Conservation (phyloP, 2,888 invertebrate genomes). For the Lydus trimaculatus region DNA sequence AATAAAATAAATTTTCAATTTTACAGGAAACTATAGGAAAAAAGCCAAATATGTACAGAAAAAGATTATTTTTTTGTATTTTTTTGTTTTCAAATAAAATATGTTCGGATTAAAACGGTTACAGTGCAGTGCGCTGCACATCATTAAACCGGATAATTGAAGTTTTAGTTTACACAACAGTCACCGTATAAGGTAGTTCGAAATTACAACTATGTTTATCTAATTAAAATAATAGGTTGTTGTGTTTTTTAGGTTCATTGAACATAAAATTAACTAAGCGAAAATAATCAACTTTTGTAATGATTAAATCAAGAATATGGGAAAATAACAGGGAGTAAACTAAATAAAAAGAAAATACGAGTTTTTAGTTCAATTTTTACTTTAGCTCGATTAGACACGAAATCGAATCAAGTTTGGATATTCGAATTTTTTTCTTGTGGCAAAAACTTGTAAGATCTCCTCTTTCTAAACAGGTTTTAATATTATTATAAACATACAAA, state of each 20-base stretch:
- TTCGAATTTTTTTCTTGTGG: neutral
- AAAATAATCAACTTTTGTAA: conserved; percentile 1
- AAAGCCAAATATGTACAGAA: neutral
- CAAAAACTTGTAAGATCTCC: neutral
- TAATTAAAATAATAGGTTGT: conserved; percentile 6
- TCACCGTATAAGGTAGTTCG: conserved; percentile 7
- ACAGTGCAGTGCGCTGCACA: neutral
- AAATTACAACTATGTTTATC: conserved; percentile 8
- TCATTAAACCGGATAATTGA: conserved; percentile 9
- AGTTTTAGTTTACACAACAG: conserved; percentile 5
- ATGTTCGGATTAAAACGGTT: neutral
- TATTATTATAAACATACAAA: neutral
- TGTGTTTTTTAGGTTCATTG: neutral
- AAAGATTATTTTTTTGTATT: neutral
- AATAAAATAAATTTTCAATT: neutral
- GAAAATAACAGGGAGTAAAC: no score
- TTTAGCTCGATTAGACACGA: neutral
- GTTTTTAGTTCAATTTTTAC: neutral
- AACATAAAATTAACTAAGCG: neutral
- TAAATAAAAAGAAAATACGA: no score
- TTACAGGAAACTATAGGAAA: neutral
- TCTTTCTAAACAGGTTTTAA: neutral
- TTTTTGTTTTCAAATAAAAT: neutral
- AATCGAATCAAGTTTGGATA: neutral
- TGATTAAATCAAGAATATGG: neutral